Percentiles rank a stretch among this genome's conserved stretches.
Conservation (phyloP, 64 coral and sea anemone genomes). For the Acropora tenuis region DNA sequence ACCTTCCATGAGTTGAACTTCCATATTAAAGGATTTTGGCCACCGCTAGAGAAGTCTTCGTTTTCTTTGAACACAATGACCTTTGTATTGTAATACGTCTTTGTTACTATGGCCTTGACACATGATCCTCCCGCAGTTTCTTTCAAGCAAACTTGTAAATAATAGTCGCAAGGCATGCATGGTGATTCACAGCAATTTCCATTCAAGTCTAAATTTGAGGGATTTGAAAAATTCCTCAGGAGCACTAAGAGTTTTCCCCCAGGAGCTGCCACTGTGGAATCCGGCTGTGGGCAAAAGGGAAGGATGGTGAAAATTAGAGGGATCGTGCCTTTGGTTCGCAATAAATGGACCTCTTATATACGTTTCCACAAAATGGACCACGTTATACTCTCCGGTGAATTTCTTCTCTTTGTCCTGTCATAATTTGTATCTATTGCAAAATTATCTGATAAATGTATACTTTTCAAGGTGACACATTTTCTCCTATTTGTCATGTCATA, state of each 20-base stretch:
- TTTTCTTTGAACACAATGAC: slow-evolving; percentile 64
- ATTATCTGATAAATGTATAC: no score
- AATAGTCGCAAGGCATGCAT: slow-evolving; percentile 75
- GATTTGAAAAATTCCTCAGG: slow-evolving; percentile 73
- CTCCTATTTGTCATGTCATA: no score
- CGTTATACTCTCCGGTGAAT: no score
- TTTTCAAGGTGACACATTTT: no score
- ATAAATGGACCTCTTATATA: not conserved
- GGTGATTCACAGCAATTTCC: slow-evolving; percentile 72
- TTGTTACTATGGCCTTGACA: slow-evolving; percentile 35
- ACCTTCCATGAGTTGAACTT: slow-evolving; percentile 75
- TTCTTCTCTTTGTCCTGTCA: no score
- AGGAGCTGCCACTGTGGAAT: not conserved
- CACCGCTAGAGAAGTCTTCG: slow-evolving; percentile 27
- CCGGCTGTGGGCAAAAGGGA: slow-evolving; percentile 6
- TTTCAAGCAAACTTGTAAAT: slow-evolving; percentile 68
- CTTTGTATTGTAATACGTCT: slow-evolving; percentile 64
- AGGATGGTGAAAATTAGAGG: not conserved
- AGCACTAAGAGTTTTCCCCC: slow-evolving; percentile 66
- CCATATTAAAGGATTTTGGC: slow-evolving; percentile 64
- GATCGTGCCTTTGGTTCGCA: not conserved
- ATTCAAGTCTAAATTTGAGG: slow-evolving; percentile 49
- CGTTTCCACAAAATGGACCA: no score
- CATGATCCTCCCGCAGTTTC: slow-evolving; percentile 32
- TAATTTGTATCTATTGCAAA: no score